Evolutionary conservation across 1,140 invertebrate species (phyloP).

Genomic region (Drosophila ficusphila): DNA sequence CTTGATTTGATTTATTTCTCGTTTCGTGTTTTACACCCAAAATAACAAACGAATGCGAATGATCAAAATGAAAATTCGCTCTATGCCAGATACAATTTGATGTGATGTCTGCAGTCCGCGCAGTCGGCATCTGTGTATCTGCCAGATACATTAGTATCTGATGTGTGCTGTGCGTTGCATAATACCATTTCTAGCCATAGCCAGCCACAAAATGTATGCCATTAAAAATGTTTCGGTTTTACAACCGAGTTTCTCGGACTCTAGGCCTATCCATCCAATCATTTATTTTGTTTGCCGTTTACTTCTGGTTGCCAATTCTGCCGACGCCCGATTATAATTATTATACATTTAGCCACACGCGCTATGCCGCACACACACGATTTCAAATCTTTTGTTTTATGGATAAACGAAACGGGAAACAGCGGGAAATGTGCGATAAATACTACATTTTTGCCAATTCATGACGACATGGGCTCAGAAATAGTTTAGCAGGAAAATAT

Average conservation of each 20-base stretch:
- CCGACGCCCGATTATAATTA: constrained; percentile 18
- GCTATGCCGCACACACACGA: constrained; percentile 11
- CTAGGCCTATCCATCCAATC: constrained; percentile 21
- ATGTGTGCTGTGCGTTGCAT: constrained; percentile 67
- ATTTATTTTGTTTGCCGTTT: not conserved
- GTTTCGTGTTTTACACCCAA: constrained; percentile 81
- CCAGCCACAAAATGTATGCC: constrained; percentile 45
- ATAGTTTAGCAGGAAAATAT: constrained; percentile 44
- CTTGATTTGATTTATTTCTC: constrained; percentile 83
- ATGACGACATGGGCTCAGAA: constrained; percentile 70
- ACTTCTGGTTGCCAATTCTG: constrained; percentile 34
- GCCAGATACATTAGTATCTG: constrained; percentile 8
- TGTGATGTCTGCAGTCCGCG: constrained; percentile 56
- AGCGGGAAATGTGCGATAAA: constrained; percentile 36
- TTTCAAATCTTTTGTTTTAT: constrained; percentile 24
- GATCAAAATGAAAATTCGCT: constrained; percentile 73
- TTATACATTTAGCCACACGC: constrained; percentile 26
- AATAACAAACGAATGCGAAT: constrained; percentile 76
- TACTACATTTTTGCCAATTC: constrained; percentile 33
- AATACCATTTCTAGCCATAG: constrained; percentile 75
- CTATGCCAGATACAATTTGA: constrained; percentile 47
- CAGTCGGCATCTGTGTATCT: constrained; percentile 18
- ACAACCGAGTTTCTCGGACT: constrained; percentile 34
- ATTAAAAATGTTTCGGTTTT: constrained; percentile 63
- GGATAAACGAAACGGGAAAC: constrained; percentile 29